Base-by-base conservation (phyloP, 1,140 invertebrate species). In the Andrena cerasifolii region DNA sequence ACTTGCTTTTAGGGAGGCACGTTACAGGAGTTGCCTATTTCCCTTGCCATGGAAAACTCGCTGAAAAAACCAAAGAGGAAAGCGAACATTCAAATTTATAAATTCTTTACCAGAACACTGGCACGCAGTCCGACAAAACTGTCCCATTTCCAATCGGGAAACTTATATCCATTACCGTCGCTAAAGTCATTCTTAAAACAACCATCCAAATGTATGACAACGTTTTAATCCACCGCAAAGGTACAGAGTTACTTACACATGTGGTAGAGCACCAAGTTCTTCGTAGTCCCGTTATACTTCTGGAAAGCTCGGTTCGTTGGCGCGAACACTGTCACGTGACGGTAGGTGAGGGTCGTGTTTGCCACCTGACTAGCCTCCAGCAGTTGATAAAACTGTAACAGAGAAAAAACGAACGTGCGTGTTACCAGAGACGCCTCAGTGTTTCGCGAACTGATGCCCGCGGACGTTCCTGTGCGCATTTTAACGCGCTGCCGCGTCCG, bases 261-360 rank as follows among this genome's bases (percentile, higher is more conserved):
- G 86, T 97, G 96, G 87, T 97, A 97, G 36, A 96, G 93, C n/a
- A 96, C 95, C 68, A 96, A 89, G 45, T 93, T 93, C 72, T 94
- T 94, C 63, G 89, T 93, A 72, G 86, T 93, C 12, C 93, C 92
- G 59, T 92, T 93, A 86, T 94, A 94, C 54, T 94, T 94, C 90
- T 97, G 95, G 90, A 97, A 97, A 40, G 96, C 96, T 81, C 94
- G 93, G 90, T 97, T 97, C 40, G 95, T 96, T 10, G 96, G 96
- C 58, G 96, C 96, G 86, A 97, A 97, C 72, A 97, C 92, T 6
- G 96, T 97, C 84, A 96, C 94, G 84, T 95, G 94, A 74, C 96
- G 94, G 86, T 94, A 94, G 82, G 94, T 93, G 18, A 97, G 90
- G 24, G 95, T 95, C 31, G 93, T 93, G 79, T 96, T 96, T 18